Conservation (phyloP, 2,797 vertebrate genomes). For the Pitangus sulphuratus region DNA sequence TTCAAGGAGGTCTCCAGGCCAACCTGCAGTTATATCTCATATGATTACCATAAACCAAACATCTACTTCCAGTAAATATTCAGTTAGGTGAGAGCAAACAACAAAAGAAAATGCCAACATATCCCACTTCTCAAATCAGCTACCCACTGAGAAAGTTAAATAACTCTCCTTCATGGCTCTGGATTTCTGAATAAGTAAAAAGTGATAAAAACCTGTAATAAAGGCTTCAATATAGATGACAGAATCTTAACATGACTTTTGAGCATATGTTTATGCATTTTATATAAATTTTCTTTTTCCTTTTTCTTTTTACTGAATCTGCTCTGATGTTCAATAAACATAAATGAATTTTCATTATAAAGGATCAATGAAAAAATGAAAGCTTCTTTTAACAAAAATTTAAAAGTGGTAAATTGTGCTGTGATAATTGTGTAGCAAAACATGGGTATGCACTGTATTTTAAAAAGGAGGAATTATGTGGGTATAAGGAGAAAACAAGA, state of each 20-base stretch:
- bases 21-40: background rate
- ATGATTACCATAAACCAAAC: background rate
- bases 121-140: background rate
- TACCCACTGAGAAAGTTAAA: background rate
- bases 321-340: background rate
- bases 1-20: background rate
- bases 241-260: background rate
- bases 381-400: background rate
- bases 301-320: background rate
- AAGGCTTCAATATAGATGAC: background rate
- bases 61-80: background rate
- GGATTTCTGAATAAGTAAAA: background rate
- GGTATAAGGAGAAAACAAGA: background rate
- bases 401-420: background rate
- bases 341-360: background rate
- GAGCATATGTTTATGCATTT: background rate
- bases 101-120: background rate
- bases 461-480: background rate
- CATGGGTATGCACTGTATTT: background rate
- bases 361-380: background rate
- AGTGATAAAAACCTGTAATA: background rate
- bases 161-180: background rate
- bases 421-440: background rate
- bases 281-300: background rate
- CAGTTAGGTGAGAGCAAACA: background rate